Base-by-base conservation (phyloP, 2,797 vertebrate genomes). In the Euphonia xanthogaster region DNA sequence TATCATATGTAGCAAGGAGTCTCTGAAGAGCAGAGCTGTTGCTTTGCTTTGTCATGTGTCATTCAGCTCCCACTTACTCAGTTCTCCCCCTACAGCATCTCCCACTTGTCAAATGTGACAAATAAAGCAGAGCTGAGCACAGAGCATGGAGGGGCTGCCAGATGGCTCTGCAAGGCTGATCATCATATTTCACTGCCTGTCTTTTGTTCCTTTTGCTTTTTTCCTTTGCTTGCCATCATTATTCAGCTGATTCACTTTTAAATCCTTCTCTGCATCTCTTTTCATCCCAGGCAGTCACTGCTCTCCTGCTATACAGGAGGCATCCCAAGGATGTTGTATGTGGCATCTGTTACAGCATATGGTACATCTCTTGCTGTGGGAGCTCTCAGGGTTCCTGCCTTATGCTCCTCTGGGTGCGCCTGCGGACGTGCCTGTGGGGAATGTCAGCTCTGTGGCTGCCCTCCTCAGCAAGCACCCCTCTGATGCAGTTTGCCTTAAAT, bases 321-420 rank as follows among this genome's bases (percentile, higher is more conserved):
- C 90, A 81, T 93, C 86, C 67, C 91, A 93, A 91, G 93, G 96
- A 88, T 35, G 4, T 78, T 94, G 68, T 17, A 1, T 3, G 60
- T 54, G 88, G 91, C 96, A 97, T 95, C 95, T 96, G 96, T 66
- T 62, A 39, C 22, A 35, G 87, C 96, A 95, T 96, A 96, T 96
- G 96, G 95, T 78, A 3, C 87, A 76, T 94, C 91, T 94, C 89
- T 85, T 90, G 82, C 75, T 68, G 4, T 0, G 3, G 86, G 53
- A 62, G 61, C 86, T 54, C 72, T 1, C n/a, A 16, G 48, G 3
- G 40, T 0, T 35, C 27, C 78, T 82, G 57, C 88, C 88, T 53
- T 15, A 0, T 2, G 1, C 84, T 27, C 25, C 51, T 30, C 83
- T 7, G 0, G 16, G 31, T 3, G 58, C 0, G 5, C 74, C 55